Conservation (phyloP, 2,888 invertebrate species). For the Lamellibrachia satsuma region DNA sequence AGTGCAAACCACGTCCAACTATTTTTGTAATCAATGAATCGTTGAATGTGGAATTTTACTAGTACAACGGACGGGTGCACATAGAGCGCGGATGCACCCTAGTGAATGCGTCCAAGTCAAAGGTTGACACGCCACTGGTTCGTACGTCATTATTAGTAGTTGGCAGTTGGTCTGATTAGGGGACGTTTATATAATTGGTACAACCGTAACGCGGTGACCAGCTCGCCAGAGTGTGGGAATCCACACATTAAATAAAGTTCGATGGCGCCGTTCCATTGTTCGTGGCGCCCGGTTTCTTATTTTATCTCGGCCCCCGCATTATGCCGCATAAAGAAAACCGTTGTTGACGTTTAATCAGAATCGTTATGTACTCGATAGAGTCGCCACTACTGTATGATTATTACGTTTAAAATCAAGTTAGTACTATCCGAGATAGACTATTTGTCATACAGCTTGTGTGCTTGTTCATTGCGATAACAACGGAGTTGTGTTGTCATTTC, state of each 20-base stretch:
- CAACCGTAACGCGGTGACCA: background rate
- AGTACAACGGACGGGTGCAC: background rate
- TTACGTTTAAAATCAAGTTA: background rate
- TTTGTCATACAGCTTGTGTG: background rate
- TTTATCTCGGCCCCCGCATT: background rate
- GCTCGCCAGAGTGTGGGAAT: background rate
- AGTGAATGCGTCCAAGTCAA: background rate
- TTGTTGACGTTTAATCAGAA: slow-evolving; percentile 6
- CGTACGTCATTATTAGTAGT: background rate
- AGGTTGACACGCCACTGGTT: background rate
- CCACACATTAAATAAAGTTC: background rate
- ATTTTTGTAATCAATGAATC: background rate
- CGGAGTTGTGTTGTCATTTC: background rate
- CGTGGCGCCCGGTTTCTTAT: background rate
- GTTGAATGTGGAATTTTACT: background rate
- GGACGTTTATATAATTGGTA: background rate
- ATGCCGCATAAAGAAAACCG: background rate
- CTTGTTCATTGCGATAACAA: background rate
- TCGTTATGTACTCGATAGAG: background rate
- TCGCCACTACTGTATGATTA: background rate
- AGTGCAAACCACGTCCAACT: background rate
- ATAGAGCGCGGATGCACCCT: background rate
- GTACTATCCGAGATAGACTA: background rate
- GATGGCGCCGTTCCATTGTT: slow-evolving; percentile 10
- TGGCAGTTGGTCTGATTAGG: background rate